Conservation (phyloP, 1,140 invertebrate species). For the Tetraneura akinire region DNA sequence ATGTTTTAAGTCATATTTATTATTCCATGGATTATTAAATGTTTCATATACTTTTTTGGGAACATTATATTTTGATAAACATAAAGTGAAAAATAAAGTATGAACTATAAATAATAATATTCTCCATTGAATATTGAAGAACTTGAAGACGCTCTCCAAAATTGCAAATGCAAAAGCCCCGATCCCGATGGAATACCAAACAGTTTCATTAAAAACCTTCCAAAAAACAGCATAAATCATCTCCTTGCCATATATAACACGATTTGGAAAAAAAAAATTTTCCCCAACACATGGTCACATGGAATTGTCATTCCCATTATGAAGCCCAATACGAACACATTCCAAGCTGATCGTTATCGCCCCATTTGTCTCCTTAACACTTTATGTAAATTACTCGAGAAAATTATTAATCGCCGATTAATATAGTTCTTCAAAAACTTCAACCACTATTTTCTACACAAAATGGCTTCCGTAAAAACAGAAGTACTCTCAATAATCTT, state of each 20-base stretch:
- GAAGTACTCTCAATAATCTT: not conserved
- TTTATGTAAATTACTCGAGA: not conserved
- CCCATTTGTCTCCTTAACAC: constrained; percentile 12
- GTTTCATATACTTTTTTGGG: too few relatives aligned
- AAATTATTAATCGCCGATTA: not conserved
- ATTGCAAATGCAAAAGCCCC: not conserved
- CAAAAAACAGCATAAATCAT: not conserved
- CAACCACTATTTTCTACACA: not conserved
- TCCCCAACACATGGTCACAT: not conserved
- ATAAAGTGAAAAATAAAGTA: too few relatives aligned
- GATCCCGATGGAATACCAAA: not conserved
- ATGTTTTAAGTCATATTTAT: too few relatives aligned
- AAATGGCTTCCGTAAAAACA: not conserved
- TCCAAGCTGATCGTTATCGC: not conserved
- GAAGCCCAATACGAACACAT: not conserved
- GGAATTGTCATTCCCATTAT: not conserved
- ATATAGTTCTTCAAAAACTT: not conserved
- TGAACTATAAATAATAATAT: too few relatives aligned
- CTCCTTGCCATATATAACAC: not conserved
- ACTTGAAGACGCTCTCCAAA: too few relatives aligned
- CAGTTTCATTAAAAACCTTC: not conserved
- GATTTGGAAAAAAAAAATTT: not conserved
- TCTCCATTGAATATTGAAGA: too few relatives aligned
- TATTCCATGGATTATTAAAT: too few relatives aligned
- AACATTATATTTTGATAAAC: too few relatives aligned